These are phyloP conservation scores for Eupithecia subfuscata DNA, from an alignment of 2,888 invertebrate genomes.

Conservation along the genomic window DNA sequence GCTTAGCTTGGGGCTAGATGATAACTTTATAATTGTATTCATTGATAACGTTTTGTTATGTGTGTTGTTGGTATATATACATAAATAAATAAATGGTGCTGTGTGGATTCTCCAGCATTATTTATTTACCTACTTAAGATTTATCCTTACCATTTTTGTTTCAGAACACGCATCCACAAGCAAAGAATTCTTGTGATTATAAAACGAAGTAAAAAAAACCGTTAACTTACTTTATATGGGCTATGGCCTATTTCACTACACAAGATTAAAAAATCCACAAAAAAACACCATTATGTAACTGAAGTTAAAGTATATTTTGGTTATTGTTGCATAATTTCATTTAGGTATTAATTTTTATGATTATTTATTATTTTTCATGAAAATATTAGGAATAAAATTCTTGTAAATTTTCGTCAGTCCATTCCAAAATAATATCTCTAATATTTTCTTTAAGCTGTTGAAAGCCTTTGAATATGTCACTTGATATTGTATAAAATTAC, in stretches of 20 bases:
- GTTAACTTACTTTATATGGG: slow-evolving; percentile 6
- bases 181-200: slow-evolving; percentile 39
- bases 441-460: neutral
- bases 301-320: neutral
- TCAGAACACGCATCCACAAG: slow-evolving; percentile 69
- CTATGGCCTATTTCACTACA: neutral
- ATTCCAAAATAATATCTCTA: neutral
- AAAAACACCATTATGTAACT: neutral
- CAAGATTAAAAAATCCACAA: neutral
- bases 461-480: neutral
- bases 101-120: slow-evolving; percentile 9
- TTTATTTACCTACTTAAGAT: neutral
- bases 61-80: too few relatives aligned
- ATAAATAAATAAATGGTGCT: neutral
- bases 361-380: slow-evolving; percentile 39
- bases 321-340: slow-evolving; percentile 4
- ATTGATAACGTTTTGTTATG: too few relatives aligned
- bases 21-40: neutral
- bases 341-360: slow-evolving; percentile 2
- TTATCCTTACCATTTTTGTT: slow-evolving; percentile 38
- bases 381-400: neutral
- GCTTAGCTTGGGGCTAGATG: neutral
- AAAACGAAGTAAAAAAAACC: neutral
- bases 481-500: neutral
- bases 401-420: neutral